Evolutionary conservation across 2,113 vertebrate species (phyloP).

Genomic region (pig (Sus scrofa)): DNA sequence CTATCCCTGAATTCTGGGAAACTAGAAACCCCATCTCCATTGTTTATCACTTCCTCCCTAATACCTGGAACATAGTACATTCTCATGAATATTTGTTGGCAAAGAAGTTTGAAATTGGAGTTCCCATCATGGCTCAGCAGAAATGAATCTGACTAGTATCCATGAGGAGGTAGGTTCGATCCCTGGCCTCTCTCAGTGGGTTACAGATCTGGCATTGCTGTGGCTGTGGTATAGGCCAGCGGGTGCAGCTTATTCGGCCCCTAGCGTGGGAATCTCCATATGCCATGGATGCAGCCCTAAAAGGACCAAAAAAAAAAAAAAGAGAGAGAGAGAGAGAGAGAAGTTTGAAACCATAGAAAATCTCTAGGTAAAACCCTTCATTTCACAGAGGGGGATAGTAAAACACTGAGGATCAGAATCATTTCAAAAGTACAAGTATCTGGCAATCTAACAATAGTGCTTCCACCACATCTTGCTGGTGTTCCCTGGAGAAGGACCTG

Average conservation of each 20-base stretch:
- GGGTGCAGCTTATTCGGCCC: no score
- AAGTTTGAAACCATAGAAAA: conserved; percentile 49
- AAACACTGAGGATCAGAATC: background rate
- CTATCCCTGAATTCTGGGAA: background rate
- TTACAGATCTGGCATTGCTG: no score
- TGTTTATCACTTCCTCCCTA: background rate
- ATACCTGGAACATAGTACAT: background rate
- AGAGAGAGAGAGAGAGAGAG: no score
- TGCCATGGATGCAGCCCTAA: no score
- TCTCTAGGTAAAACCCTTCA: background rate
- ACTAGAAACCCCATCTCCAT: background rate
- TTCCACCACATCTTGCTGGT: background rate
- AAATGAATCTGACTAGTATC: no score
- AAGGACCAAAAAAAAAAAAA: no score
- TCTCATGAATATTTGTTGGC: background rate
- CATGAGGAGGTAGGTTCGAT: no score
- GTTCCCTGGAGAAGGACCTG: background rate
- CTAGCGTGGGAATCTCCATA: no score
- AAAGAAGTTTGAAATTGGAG: conserved; percentile 32
- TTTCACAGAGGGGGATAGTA: background rate
- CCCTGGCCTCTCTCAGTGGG: no score
- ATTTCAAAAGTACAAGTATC: background rate
- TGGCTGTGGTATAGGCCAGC: no score
- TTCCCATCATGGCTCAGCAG: no score
- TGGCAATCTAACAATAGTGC: background rate